phyloP scores from a whole-genome alignment of 2,113 vertebrate species.

The Pterocles orientalis region DNA sequence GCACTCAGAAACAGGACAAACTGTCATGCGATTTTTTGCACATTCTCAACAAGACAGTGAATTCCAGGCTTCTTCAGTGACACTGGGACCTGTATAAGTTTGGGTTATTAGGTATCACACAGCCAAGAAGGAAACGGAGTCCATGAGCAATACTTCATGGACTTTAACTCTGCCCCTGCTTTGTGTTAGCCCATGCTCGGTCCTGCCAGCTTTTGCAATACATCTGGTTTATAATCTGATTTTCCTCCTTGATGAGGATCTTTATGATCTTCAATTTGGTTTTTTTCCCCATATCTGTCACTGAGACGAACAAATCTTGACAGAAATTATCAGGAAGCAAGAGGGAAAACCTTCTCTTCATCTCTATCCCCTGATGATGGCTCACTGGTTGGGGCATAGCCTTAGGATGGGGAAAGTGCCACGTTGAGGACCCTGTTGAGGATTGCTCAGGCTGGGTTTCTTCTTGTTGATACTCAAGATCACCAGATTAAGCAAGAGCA shows the following conservation, averaged over 20 bases:
- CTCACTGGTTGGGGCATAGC: neutral
- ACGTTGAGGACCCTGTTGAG: neutral
- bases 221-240: neutral
- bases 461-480: neutral
- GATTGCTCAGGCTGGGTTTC: neutral
- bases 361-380: neutral
- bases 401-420: neutral
- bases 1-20: neutral
- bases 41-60: neutral
- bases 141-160: neutral
- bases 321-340: neutral
- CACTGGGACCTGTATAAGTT: neutral
- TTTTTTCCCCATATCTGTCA: neutral
- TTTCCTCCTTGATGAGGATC: neutral
- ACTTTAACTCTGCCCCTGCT: neutral
- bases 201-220: neutral
- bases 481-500: neutral
- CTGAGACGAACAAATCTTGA: neutral
- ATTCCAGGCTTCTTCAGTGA: neutral
- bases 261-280: neutral
- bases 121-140: neutral
- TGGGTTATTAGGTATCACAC: neutral
- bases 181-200: neutral
- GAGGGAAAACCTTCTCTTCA: neutral
- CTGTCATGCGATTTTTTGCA: neutral